Conservation (phyloP, 1,140 invertebrate species). For the Drosophila prosaltans region DNA sequence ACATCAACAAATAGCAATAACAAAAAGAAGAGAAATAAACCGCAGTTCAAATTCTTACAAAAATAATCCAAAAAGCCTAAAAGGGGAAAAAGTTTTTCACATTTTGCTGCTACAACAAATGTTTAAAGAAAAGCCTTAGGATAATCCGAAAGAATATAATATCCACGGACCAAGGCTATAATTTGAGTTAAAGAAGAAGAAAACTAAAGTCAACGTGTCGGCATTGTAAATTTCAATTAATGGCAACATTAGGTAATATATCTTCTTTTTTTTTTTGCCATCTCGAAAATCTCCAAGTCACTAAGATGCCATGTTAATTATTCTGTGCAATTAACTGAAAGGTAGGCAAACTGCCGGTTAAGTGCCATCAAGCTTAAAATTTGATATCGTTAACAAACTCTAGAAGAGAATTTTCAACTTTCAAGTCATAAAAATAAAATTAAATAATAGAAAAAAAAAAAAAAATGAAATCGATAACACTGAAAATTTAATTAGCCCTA, state of each 20-base stretch:
- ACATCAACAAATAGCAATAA: conserved; percentile 19
- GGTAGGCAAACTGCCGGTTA: conserved; percentile 17
- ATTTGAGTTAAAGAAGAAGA: no score
- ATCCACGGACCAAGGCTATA: no score
- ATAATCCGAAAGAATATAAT: neutral
- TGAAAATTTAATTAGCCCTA: conserved; percentile 74
- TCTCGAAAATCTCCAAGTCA: neutral
- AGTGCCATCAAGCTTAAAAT: conserved; percentile 43
- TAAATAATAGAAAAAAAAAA: no score
- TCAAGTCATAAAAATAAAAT: conserved; percentile 49
- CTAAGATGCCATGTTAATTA: conserved; percentile 28
- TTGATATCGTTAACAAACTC: conserved; percentile 27
- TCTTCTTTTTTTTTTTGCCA: neutral
- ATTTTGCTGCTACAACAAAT: no score
- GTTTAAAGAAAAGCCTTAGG: no score
- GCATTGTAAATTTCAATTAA: neutral
- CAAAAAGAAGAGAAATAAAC: neutral
- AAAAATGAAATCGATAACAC: conserved; percentile 55
- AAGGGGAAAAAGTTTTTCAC: no score
- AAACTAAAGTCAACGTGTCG: no score
- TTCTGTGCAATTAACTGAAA: conserved; percentile 32
- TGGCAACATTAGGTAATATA: neutral
- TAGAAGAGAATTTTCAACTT: conserved; percentile 31
- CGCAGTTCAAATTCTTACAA: conserved; percentile 18
- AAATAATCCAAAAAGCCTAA: neutral